Evolutionary conservation across 2,888 invertebrate species (phyloP), one percentile per base, ranked within the genome.

Genomic region (Orchestes rusci): DNA sequence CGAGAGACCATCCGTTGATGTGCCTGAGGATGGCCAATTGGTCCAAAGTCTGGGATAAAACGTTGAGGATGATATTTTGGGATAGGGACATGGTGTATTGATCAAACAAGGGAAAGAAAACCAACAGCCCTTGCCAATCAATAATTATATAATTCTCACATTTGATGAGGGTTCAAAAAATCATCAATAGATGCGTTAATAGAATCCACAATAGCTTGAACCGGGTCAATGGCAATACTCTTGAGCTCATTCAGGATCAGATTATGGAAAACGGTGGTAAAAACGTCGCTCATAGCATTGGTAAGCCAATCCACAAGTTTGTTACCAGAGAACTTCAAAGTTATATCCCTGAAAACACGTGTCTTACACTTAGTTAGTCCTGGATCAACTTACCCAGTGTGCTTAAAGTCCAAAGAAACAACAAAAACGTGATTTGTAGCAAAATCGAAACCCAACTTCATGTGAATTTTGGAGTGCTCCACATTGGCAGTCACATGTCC

Each of bases 401-500:
- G 47, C 16, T 43, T 52, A 16, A 64, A 55, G 39, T 57, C 47
- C 30, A 61, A 58, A 3, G 51, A 45, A 4, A 54, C 48, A 15
- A 64, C 46, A 16, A 33, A 39, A 8, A 57, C 51, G n/a, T 56
- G 46, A 28, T 55, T 43, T 4, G 48, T 53, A 3, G 45, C 35
- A 16, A 58, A 56, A 43, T 63, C 57, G 15, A 59, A 51, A 3
- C 42, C 49, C 2, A 63, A 36, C 19, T 51, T 48, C 5, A 59
- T 34, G 17, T 56, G 45, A 15, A 60, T 41, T 47, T 53, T 49
- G 4, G 62, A 32, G 13, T 59, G 50, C 43, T 55, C 56, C 16
- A 75, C 64, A 8, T 70, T 66, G 4, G 69, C 76, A 16, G 65
- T 51, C 38, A 76, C 68, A 16, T 70, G 70, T 16, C 76, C 76